Evolutionary conservation across 2,888 invertebrate species (phyloP).

Genomic region (Operophtera brumata): DNA sequence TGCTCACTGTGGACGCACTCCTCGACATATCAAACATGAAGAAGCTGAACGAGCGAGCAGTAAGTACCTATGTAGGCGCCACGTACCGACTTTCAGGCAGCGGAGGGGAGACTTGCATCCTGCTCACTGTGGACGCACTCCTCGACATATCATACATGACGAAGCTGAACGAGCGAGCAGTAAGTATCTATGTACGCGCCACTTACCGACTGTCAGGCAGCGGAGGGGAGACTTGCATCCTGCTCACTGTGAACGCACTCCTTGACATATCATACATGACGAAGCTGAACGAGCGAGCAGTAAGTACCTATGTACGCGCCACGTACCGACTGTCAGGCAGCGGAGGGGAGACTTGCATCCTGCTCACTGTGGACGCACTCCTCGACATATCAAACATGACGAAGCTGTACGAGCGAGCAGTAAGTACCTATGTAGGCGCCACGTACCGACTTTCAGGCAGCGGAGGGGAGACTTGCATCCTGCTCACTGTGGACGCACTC

Average conservation of each 20-base stretch:
- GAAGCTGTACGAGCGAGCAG: too few relatives aligned
- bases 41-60: constrained; percentile 82
- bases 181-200: too few relatives aligned
- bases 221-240: constrained; percentile 88
- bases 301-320: constrained; percentile 42
- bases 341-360: too few relatives aligned
- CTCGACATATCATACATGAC: too few relatives aligned
- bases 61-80: constrained; percentile 42
- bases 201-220: constrained; percentile 85
- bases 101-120: too few relatives aligned
- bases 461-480: constrained; percentile 88
- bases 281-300: constrained; percentile 82
- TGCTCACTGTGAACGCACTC: constrained; percentile 88
- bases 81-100: neutral
- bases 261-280: constrained; percentile 86
- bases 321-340: neutral
- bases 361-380: too few relatives aligned
- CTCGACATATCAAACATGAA: constrained; percentile 86
- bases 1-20: constrained; percentile 88
- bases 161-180: too few relatives aligned
- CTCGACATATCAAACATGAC: too few relatives aligned
- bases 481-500: constrained; percentile 88
- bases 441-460: constrained; percentile 85
- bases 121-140: too few relatives aligned
- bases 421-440: too few relatives aligned